Evolutionary conservation across 1,140 invertebrate species (phyloP).

Genomic region (Lysiphlebus fabarum): DNA sequence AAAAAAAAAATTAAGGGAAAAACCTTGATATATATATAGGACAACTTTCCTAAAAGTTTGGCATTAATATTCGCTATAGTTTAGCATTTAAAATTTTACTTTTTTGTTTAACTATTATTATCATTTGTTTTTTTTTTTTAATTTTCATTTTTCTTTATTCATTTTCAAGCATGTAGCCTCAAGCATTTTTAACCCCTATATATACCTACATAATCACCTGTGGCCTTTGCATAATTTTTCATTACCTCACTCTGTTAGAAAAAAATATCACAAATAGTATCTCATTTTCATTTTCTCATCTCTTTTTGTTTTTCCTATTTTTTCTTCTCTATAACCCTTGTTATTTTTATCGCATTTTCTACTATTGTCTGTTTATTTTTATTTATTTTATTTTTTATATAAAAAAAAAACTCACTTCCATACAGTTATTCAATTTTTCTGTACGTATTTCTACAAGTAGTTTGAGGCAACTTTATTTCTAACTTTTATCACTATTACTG

Average conservation of each 20-base stretch:
- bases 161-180: conserved; percentile 8
- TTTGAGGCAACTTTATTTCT: neutral
- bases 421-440: no score
- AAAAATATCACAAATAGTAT: conserved; percentile 1
- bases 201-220: conserved; percentile 25
- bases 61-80: no score
- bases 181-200: no score
- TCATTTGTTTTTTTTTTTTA: neutral
- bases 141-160: neutral
- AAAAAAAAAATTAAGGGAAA: no score
- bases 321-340: neutral
- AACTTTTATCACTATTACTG: no score
- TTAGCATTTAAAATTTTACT: neutral
- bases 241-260: conserved; percentile 26
- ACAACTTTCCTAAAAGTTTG: no score
- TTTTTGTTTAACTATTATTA: conserved; percentile 32
- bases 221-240: conserved; percentile 32
- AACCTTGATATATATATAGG: no score
- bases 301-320: neutral
- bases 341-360: neutral
- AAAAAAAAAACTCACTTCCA: no score
- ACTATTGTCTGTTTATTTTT: neutral
- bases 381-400: conserved; percentile 1
- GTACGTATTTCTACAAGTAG: no score
- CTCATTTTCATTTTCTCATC: conserved; percentile 12